Percentiles rank a stretch among this genome's conserved stretches.
phyloP scores from a whole-genome alignment of 2,113 vertebrate species.

The Galemys pyrenaicus region DNA sequence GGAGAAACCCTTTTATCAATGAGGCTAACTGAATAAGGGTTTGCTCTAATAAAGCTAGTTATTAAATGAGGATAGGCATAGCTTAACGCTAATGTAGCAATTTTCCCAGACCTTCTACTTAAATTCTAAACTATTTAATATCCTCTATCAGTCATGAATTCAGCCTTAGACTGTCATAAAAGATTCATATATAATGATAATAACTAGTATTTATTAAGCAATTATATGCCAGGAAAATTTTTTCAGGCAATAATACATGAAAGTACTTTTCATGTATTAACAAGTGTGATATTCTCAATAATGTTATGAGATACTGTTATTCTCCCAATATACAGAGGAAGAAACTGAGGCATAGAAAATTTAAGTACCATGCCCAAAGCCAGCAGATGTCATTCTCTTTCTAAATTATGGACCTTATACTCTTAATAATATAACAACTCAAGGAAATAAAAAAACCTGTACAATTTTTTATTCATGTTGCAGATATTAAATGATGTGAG shows the following conservation, averaged over 20 bases:
- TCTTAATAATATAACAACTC: neutral
- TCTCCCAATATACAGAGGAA: conserved; percentile 19
- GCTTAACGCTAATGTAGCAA: neutral
- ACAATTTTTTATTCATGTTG: conserved; percentile 8
- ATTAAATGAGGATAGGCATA: conserved; percentile 36
- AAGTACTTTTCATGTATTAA: conserved; percentile 10
- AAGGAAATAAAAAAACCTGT: neutral
- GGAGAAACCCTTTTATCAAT: conserved; percentile 27
- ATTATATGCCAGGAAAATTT: neutral
- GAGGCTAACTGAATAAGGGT: neutral
- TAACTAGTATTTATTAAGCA: neutral
- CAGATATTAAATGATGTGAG: conserved; percentile 9
- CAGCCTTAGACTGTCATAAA: neutral
- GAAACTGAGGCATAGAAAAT: conserved; percentile 21
- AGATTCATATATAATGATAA: neutral
- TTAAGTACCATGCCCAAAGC: neutral
- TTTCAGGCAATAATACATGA: neutral
- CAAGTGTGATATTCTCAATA: conserved; percentile 20
- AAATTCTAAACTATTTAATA: conserved; percentile 10
- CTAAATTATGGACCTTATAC: neutral
- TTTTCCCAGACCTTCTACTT: conserved; percentile 2
- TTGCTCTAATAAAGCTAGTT: conserved; percentile 34
- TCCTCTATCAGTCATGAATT: conserved; percentile 20
- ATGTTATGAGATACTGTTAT: neutral
- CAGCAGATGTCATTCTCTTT: conserved; percentile 15